Base-by-base conservation (phyloP, 1,140 invertebrate species). In the Kradibia gibbosae region DNA sequence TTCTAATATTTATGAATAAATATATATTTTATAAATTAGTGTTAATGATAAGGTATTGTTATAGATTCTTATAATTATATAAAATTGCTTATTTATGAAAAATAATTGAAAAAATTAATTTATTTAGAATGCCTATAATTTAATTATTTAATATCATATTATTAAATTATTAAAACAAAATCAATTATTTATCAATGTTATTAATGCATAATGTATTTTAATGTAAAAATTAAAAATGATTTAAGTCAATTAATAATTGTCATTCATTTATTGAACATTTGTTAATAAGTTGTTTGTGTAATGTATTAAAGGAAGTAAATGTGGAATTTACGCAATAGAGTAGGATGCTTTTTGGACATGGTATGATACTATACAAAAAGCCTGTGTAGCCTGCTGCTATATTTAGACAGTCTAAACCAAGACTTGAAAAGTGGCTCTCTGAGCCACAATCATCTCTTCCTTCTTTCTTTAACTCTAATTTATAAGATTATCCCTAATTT, bases 321-420 rank as follows among this genome's bases (percentile, higher is more conserved):
- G 70, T 86, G 83, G 86, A 84, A 87, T 89, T 85, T 87, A 88
- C 83, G 83, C 82, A 85, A 86, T 81, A 84, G 82, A 87, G 82
- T 81, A 86, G 85, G 85, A 88, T 87, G 85, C 84, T 86, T 76
- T 84, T 89, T 83, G n/a, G 85, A 83, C 83, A 84, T 83, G 83
- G 85, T 84, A 88, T 85, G 86, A 86, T 87, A 87, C 85, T 84
- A 85, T 87, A 86, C 82, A 85, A 86, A 89, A 87, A 89, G 87
- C 85, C 84, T 89, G 86, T 89, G 87, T 83, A 88, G 85, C 87
- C 86, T 88, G 85, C 62, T 74, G 85, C 86, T 91, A 91, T 89
- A 90, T 88, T 90, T 91, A 91, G 89, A 88, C 76, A 84, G 85
- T 89, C 90, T 90, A 91, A 91, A 91, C 89, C 87, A 88, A 90